Conservation (phyloP, 2,797 vertebrate species). For the Chrosomus eos region DNA sequence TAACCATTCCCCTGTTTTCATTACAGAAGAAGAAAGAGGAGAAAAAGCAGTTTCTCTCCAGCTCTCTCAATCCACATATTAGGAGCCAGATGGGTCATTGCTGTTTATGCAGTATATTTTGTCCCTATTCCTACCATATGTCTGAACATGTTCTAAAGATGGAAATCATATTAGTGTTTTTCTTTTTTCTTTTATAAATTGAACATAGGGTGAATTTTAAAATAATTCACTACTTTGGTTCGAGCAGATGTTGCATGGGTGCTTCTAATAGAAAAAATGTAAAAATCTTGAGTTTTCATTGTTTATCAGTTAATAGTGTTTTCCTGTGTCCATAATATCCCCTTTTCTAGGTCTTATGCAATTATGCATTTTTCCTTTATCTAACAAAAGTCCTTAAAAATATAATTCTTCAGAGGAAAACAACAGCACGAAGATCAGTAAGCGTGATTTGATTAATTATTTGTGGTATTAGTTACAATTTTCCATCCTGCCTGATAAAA, state of each 20-base stretch:
- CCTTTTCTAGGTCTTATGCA: neutral
- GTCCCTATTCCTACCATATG: neutral
- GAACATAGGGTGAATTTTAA: neutral
- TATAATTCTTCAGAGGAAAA: neutral
- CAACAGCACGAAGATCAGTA: neutral
- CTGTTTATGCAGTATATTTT: neutral
- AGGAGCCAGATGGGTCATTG: conserved; percentile 4
- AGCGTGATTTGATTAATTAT: neutral
- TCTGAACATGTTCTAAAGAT: conserved; percentile 1
- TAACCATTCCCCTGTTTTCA: conserved; percentile 71
- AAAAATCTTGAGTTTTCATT: too few relatives aligned
- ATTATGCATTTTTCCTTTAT: neutral
- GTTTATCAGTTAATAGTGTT: neutral
- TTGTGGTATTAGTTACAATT: neutral
- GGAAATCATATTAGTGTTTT: conserved; percentile 5
- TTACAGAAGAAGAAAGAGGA: conserved; percentile 64
- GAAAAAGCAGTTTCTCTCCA: conserved; percentile 39
- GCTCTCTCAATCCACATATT: conserved; percentile 21
- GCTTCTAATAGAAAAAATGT: neutral
- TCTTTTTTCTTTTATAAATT: conserved; percentile 1
- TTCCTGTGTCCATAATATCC: neutral
- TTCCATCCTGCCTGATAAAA: neutral
- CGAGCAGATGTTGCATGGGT: neutral
- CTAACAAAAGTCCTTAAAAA: neutral
- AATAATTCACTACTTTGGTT: neutral